A percentile compares a stretch with the other conserved stretches of the same genome.
Evolutionary conservation across 1,140 invertebrate genomes (phyloP).

Genomic region (Eupristina koningsbergeri): DNA sequence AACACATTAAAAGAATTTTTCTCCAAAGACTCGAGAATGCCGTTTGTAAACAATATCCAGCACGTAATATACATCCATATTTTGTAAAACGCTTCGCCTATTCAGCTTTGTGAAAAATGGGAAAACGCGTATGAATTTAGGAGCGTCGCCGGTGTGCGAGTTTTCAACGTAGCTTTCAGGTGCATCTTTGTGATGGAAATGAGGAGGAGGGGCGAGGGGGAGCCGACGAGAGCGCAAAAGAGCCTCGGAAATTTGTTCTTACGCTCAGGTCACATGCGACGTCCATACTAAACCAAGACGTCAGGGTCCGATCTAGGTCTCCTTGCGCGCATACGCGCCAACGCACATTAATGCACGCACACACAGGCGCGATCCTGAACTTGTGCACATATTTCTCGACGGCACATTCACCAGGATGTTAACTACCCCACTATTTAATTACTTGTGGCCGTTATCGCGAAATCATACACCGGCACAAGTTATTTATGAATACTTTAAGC

Average conservation of each 20-base stretch:
- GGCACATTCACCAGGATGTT: conserved; percentile 59
- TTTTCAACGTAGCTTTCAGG: neutral
- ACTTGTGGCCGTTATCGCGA: conserved; percentile 64
- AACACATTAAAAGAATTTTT: too few species aligned
- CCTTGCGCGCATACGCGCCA: too few species aligned
- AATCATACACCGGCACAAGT: conserved; percentile 64
- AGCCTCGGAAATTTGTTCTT: conserved; percentile 24
- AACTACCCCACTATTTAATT: conserved; percentile 62
- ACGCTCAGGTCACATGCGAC: neutral
- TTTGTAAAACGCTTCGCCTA: neutral
- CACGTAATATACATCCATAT: too few species aligned
- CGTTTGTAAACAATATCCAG: too few species aligned
- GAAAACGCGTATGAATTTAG: neutral
- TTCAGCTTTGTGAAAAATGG: neutral
- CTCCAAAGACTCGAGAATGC: too few species aligned
- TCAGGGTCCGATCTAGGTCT: conserved; percentile 47
- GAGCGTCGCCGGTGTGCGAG: neutral
- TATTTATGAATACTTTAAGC: conserved; percentile 67
- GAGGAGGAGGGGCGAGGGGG: too few species aligned
- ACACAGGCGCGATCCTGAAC: neutral
- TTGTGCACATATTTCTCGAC: conserved; percentile 57
- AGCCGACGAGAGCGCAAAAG: neutral
- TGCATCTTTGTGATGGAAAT: conserved; percentile 6
- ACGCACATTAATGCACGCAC: neutral
- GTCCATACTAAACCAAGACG: conserved; percentile 34